Conservation (phyloP, 1,140 invertebrate species). For the Macrobrachium nipponense region DNA sequence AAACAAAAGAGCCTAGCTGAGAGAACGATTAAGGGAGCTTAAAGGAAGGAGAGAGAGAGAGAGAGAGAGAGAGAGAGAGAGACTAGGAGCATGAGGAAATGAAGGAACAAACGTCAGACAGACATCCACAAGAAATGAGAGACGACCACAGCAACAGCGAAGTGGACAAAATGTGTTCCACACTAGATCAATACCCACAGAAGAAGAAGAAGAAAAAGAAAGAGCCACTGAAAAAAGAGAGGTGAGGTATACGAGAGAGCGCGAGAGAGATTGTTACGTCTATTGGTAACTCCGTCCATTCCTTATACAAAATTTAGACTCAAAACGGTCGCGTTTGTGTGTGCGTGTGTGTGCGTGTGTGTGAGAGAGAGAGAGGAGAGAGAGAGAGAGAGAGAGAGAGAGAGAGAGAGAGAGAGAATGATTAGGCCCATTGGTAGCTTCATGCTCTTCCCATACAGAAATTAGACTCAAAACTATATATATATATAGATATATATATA, state of each 20-base stretch:
- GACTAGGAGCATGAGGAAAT: no score
- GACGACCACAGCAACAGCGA: not conserved
- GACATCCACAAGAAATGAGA: no score
- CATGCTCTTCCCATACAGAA: no score
- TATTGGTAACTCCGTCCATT: no score
- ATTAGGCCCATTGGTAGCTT: no score
- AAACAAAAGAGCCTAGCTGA: not conserved
- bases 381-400: constrained; percentile 11
- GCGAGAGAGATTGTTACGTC: not conserved
- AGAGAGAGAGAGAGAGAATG: not conserved
- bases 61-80: not conserved
- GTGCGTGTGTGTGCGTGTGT: no score
- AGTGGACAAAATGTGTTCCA: not conserved
- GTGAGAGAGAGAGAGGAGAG: constrained; percentile 4
- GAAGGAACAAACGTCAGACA: no score
- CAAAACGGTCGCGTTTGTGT: no score
- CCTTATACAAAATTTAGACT: no score
- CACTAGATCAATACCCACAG: not conserved
- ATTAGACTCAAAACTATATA: no score
- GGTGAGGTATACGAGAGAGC: no score
- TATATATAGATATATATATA: no score
- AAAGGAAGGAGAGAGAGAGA: constrained; percentile 5
- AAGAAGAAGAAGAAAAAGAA: not conserved
- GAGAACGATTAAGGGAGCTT: not conserved
- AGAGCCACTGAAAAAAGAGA: not conserved